Evolutionary conservation across 64 coral and sea anemone species (phyloP).

Genomic region (Montipora cactus): DNA sequence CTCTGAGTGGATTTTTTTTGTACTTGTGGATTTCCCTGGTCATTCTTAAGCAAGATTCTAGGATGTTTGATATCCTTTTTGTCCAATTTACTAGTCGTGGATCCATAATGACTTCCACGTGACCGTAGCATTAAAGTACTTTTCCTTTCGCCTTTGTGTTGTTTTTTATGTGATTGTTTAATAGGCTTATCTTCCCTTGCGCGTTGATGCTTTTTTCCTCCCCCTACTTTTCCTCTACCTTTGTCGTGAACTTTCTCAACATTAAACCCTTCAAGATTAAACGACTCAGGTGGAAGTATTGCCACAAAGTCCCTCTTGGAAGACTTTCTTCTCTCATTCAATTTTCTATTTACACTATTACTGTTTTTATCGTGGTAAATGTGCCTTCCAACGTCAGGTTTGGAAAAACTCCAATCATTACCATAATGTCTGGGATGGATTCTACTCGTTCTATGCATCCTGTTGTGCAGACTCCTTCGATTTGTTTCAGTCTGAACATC

Average conservation of each 20-base stretch:
- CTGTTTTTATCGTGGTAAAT: background rate
- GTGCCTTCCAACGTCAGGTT: background rate
- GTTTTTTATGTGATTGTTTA: background rate
- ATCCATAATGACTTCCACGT: background rate
- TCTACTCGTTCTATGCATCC: background rate
- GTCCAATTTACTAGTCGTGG: background rate
- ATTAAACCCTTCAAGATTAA: slow-evolving; percentile 30
- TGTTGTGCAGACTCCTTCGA: background rate
- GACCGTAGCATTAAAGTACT: background rate
- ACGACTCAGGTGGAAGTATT: background rate
- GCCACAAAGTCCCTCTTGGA: slow-evolving; percentile 36
- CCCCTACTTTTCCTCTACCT: background rate
- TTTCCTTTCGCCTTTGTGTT: background rate
- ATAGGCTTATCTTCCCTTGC: background rate
- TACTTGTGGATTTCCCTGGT: background rate
- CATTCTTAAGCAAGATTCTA: too few species aligned
- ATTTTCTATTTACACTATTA: background rate
- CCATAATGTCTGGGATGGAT: too few species aligned
- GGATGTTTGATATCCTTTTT: too few species aligned
- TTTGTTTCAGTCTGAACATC: background rate
- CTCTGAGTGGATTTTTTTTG: background rate
- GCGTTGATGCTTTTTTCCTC: background rate
- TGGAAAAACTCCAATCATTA: background rate
- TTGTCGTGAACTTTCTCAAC: slow-evolving; percentile 14
- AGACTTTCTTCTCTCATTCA: background rate